A percentile compares a stretch with the other conserved stretches of the same genome.
phyloP scores from a whole-genome alignment of 2,797 vertebrate genomes.

The Hippocampus kuda region DNA sequence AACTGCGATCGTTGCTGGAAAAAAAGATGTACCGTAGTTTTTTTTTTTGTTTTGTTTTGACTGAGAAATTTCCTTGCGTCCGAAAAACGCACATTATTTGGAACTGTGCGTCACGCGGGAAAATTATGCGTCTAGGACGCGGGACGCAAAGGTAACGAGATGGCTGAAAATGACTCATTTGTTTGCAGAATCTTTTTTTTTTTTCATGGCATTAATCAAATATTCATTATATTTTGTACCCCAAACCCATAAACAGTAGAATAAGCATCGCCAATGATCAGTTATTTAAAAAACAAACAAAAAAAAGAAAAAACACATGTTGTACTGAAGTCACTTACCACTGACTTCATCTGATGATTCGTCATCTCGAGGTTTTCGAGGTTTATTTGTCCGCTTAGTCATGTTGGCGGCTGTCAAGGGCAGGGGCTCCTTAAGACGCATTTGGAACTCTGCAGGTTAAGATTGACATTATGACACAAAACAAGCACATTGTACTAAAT shows the following conservation, averaged over 20 bases:
- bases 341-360: slow-evolving; percentile 94
- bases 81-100: too few species aligned
- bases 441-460: slow-evolving; percentile 68
- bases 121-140: too few species aligned
- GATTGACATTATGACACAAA: background rate
- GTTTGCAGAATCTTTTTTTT: too few species aligned
- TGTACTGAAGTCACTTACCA: slow-evolving; percentile 61
- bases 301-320: background rate
- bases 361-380: slow-evolving; percentile 80
- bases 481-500: background rate
- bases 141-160: too few species aligned
- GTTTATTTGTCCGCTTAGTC: slow-evolving; percentile 84
- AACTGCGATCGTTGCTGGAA: too few species aligned
- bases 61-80: too few species aligned
- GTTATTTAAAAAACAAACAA: background rate
- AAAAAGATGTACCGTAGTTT: too few species aligned
- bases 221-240: background rate
- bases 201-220: background rate
- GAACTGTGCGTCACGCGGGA: too few species aligned
- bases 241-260: background rate
- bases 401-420: slow-evolving; percentile 78
- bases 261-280: background rate
- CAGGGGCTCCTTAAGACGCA: slow-evolving; percentile 93
- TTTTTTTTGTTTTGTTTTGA: too few species aligned
- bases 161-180: too few species aligned